Percentiles rank a stretch among this genome's conserved stretches.
Conservation (phyloP, 2,888 invertebrate genomes). For the Terebella lapidaria region DNA sequence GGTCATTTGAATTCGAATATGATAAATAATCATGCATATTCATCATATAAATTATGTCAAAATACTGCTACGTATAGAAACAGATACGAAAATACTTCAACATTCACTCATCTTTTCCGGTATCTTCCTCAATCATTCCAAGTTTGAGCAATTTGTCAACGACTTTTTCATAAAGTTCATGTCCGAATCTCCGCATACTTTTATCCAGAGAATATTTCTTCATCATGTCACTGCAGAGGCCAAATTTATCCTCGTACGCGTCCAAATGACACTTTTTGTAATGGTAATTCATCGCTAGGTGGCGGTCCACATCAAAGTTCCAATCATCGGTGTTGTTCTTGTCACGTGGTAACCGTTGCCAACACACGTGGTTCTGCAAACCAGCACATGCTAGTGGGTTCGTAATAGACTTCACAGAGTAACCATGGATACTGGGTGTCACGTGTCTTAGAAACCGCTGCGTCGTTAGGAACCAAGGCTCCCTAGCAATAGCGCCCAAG, state of each 20-base stretch:
- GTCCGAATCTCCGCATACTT: not conserved
- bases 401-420: conserved; percentile 19
- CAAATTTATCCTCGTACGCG: not conserved
- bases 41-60: too few relatives aligned
- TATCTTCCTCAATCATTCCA: not conserved
- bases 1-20: too few relatives aligned
- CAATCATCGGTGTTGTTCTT: conserved; percentile 1
- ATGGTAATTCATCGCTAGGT: conserved; percentile 17
- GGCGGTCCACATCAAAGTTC: conserved; percentile 8
- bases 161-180: not conserved
- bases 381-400: conserved; percentile 16
- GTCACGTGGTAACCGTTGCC: conserved; percentile 3
- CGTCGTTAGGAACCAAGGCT: conserved; percentile 16
- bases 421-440: conserved; percentile 10
- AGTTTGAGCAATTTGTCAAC: not conserved
- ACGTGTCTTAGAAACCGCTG: conserved; percentile 12
- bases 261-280: conserved; percentile 24
- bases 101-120: too few relatives aligned
- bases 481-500: conserved; percentile 6
- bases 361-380: conserved; percentile 23
- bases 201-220: not conserved
- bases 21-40: too few relatives aligned
- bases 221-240: not conserved
- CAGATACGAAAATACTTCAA: too few relatives aligned
- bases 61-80: too few relatives aligned